Base-by-base conservation (phyloP, 1,140 invertebrate genomes). In the Mamestra configurata region DNA sequence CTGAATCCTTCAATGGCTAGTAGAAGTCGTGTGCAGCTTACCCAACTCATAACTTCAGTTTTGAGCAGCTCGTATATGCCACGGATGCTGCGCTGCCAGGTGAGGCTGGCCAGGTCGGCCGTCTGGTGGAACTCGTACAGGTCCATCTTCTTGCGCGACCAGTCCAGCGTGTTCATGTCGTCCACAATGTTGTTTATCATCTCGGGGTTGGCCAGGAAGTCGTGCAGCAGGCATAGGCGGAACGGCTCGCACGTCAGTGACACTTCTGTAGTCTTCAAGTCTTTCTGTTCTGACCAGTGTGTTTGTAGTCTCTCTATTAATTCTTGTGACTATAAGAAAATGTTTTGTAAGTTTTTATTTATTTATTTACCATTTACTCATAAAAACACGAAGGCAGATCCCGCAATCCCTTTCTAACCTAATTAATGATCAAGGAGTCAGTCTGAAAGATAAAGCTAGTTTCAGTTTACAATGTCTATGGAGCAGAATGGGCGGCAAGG, bases 121-220 rank as follows among this genome's bases (percentile, higher is more conserved):
- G 96, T 97, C 88, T 97, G 97, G 79, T 97, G 96, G 88, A 97
- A 97, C 89, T 97, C 96, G 86, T 97, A 97, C 0, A 97, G 88
- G 82, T 97, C 97, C 95, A 97, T 96, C 78, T 96, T 96, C 77
- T 96, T 96, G 37, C 95, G 92, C 31, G 95, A 96, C 96, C 96
- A 97, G 37, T 96, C 95, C n/a, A 97, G 84, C n/a, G 96, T 94
- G 79, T 96, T 96, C 88, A 97, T 96, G 82, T 97, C 95, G 27
- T 96, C 94, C 68, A 96, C 93, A 37, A 96, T 95, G 73, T 96
- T 95, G 55, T 96, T 95, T 43, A 97, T 95, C 22, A 96, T 94
- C 15, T 94, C 88, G 0, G 93, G 80, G 77, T 95, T 95, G 2
- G 89, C 89, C 15, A 97, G 79, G 78, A 97, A 95, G 84, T 97